Conservation (phyloP, 2,797 vertebrate species). For the Bovichtus variegatus region DNA sequence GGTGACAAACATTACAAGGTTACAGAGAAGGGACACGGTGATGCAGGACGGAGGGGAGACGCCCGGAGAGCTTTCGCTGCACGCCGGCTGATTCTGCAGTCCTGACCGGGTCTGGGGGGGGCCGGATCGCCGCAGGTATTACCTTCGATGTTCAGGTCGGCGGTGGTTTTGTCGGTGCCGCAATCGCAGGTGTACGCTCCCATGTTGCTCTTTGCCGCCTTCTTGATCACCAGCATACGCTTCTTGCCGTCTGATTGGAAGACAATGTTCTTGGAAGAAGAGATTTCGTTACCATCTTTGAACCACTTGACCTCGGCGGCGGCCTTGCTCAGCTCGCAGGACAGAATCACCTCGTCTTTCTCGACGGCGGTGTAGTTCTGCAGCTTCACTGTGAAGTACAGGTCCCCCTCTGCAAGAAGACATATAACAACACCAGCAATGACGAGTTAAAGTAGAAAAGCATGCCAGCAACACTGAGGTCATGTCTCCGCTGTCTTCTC, state of each 20-base stretch:
- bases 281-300: slow-evolving; percentile 93
- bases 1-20: slow-evolving; percentile 26
- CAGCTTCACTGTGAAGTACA: slow-evolving; percentile 95
- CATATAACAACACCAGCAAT: slow-evolving; percentile 18
- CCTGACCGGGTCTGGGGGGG: background rate
- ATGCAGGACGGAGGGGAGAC: slow-evolving; percentile 12
- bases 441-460: background rate
- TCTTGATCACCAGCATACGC: slow-evolving; percentile 90
- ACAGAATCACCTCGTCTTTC: slow-evolving; percentile 93
- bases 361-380: slow-evolving; percentile 96
- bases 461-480: background rate
- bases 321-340: slow-evolving; percentile 96
- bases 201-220: slow-evolving; percentile 88
- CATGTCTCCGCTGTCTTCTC: background rate
- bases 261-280: slow-evolving; percentile 90
- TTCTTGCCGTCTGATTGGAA: slow-evolving; percentile 91
- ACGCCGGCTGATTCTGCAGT: slow-evolving; percentile 10
- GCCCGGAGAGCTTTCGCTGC: background rate
- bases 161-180: slow-evolving; percentile 93
- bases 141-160: slow-evolving; percentile 95
- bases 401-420: slow-evolving; percentile 93
- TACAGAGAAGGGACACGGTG: slow-evolving; percentile 5
- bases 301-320: slow-evolving; percentile 93
- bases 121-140: slow-evolving; percentile 27
- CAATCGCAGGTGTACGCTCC: slow-evolving; percentile 95